phyloP scores from a whole-genome alignment of 23 tunicate species.

The Phallusia fumigata region DNA sequence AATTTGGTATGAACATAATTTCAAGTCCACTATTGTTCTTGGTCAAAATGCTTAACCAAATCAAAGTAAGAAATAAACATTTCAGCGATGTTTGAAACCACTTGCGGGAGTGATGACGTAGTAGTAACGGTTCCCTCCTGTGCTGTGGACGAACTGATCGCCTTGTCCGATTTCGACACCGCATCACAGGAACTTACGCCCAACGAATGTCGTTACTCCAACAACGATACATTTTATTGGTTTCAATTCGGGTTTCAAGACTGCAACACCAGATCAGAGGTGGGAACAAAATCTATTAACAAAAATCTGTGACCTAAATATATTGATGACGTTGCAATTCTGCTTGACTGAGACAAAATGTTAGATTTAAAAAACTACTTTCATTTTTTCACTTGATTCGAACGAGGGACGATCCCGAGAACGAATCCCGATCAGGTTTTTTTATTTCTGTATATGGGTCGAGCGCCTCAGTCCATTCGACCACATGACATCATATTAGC shows the following conservation, averaged over 20 bases:
- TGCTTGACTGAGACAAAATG: too few species aligned
- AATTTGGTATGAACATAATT: too few species aligned
- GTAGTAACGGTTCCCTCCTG: not conserved
- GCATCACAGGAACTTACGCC: not conserved
- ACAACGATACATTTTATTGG: not conserved
- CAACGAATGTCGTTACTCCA: conserved; percentile 1
- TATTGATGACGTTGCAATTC: not conserved
- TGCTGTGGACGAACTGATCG: conserved; percentile 3
- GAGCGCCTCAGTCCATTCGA: too few species aligned
- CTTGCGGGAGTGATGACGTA: conserved; percentile 6
- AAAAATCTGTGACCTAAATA: not conserved
- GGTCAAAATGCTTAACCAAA: too few species aligned
- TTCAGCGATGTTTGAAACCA: not conserved
- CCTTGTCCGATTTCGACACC: conserved; percentile 6
- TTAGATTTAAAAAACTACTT: too few species aligned
- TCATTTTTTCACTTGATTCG: too few species aligned
- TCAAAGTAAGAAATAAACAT: too few species aligned
- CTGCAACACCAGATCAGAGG: not conserved
- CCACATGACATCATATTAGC: too few species aligned
- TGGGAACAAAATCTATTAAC: not conserved
- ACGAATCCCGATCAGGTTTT: too few species aligned
- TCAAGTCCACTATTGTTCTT: too few species aligned
- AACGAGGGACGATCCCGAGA: too few species aligned
- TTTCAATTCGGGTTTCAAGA: conserved; percentile 7
- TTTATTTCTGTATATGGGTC: too few species aligned